These are phyloP conservation scores for Collichthys lucidus DNA, from an alignment of 2,113 vertebrate species.

Conservation along the genomic window DNA sequence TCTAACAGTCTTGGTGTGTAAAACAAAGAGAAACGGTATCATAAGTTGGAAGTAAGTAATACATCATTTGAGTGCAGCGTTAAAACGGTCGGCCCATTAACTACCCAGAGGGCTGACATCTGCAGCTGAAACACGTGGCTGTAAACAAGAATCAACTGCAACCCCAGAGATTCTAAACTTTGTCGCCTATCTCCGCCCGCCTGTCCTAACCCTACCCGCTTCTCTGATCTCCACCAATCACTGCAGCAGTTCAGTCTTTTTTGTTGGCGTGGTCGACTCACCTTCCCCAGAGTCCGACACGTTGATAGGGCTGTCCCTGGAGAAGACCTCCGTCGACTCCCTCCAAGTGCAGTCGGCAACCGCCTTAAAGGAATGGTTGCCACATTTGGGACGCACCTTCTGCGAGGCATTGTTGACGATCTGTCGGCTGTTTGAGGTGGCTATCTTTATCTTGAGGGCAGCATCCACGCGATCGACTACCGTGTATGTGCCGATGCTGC, in stretches of 20 bases:
- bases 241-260: conserved; percentile 92
- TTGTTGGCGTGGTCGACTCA: conserved; percentile 93
- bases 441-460: conserved; percentile 98
- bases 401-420: conserved; percentile 94
- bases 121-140: conserved; percentile 86
- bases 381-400: conserved; percentile 92
- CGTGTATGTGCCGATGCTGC: conserved; percentile 97
- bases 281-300: conserved; percentile 92
- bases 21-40: conserved; percentile 69
- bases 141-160: conserved; percentile 86
- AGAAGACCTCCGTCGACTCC: conserved; percentile 97
- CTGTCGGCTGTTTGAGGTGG: conserved; percentile 98
- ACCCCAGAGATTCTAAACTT: conserved; percentile 77
- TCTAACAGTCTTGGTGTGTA: conserved; percentile 78
- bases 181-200: conserved; percentile 39
- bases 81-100: conserved; percentile 78
- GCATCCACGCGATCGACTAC: conserved; percentile 98
- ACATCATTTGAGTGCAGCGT: conserved; percentile 81
- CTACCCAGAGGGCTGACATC: conserved; percentile 82
- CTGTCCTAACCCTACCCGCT: conserved; percentile 12
- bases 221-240: conserved; percentile 74
- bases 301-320: conserved; percentile 97
- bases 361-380: conserved; percentile 92
- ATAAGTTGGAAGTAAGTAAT: conserved; percentile 75
- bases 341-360: conserved; percentile 96